Conservation (phyloP, 2,888 invertebrate genomes). For the Ecdyonurus torrentis region DNA sequence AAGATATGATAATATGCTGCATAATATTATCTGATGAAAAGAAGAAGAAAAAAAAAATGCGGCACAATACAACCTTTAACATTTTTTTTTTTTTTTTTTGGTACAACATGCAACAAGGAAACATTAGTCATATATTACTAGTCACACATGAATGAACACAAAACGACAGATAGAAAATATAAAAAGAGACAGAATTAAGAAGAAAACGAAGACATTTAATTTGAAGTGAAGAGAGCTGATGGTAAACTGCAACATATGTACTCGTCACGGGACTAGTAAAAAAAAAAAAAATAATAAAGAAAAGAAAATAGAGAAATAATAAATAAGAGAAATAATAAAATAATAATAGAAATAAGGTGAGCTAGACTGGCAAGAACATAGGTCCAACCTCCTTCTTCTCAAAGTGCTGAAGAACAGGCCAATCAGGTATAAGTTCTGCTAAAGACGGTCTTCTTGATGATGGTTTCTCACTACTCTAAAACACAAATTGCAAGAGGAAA, state of each 20-base stretch:
- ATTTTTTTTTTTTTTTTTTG: too few species aligned
- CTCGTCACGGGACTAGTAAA: background rate
- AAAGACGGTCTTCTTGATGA: conserved; percentile 67
- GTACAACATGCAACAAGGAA: background rate
- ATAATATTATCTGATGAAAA: background rate
- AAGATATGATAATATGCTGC: background rate
- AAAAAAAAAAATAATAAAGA: background rate
- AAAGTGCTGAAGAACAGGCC: conserved; percentile 79
- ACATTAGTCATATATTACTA: background rate
- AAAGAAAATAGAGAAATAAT: background rate
- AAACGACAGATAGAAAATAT: background rate
- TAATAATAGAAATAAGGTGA: conserved; percentile 16
- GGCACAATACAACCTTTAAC: too few species aligned
- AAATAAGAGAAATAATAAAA: conserved; percentile 1
- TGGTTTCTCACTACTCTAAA: conserved; percentile 25
- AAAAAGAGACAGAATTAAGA: background rate
- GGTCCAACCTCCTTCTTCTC: conserved; percentile 71
- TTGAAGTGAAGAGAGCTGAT: background rate
- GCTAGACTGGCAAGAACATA: conserved; percentile 14
- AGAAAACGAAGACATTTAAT: background rate
- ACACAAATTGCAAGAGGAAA: conserved; percentile 13
- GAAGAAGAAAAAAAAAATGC: too few species aligned
- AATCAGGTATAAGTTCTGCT: conserved; percentile 92
- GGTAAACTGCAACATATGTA: background rate
- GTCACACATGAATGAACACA: background rate